Percentiles rank a stretch among this genome's conserved stretches.
phyloP scores from a whole-genome alignment of 2,797 vertebrate genomes.

The Arrhamphus sclerolepis region DNA sequence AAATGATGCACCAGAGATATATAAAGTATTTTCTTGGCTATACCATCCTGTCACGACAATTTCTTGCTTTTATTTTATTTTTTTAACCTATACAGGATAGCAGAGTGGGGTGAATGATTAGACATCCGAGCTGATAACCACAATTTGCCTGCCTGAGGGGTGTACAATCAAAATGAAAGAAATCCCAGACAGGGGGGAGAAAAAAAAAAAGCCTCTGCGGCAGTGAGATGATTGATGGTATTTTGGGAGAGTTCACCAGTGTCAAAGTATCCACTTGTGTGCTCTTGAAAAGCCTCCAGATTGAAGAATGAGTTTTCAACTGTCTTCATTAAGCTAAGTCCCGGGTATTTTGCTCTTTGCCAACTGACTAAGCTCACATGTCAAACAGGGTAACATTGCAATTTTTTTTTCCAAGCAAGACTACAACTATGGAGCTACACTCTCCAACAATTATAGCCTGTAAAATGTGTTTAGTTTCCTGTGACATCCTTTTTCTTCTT shows the following conservation, averaged over 20 bases:
- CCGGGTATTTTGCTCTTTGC: constrained; percentile 38
- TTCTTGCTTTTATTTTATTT: constrained; percentile 13
- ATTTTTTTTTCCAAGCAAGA: constrained; percentile 24
- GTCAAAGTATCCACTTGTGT: constrained; percentile 65
- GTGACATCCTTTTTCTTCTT: constrained; percentile 9
- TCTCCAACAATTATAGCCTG: constrained; percentile 27
- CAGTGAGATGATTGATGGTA: constrained; percentile 60
- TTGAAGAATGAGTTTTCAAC: constrained; percentile 59
- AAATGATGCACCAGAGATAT: constrained; percentile 15
- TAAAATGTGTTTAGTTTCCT: constrained; percentile 27
- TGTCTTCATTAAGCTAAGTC: constrained; percentile 54
- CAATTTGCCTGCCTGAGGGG: constrained; percentile 37
- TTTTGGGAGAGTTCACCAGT: constrained; percentile 58
- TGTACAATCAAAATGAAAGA: constrained; percentile 42
- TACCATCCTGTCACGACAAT: constrained; percentile 6
- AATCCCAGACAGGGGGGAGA: constrained; percentile 41
- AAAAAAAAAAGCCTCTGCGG: constrained; percentile 28
- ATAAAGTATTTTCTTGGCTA: constrained; percentile 16
- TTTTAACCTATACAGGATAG: constrained; percentile 19
- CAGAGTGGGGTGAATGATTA: constrained; percentile 29
- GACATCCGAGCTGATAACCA: constrained; percentile 37
- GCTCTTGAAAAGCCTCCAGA: constrained; percentile 40
- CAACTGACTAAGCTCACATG: constrained; percentile 48
- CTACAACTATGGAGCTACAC: constrained; percentile 33
- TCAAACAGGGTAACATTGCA: constrained; percentile 28